Base-by-base conservation (phyloP, 2,113 vertebrate species). In the Raja brachyura region DNA sequence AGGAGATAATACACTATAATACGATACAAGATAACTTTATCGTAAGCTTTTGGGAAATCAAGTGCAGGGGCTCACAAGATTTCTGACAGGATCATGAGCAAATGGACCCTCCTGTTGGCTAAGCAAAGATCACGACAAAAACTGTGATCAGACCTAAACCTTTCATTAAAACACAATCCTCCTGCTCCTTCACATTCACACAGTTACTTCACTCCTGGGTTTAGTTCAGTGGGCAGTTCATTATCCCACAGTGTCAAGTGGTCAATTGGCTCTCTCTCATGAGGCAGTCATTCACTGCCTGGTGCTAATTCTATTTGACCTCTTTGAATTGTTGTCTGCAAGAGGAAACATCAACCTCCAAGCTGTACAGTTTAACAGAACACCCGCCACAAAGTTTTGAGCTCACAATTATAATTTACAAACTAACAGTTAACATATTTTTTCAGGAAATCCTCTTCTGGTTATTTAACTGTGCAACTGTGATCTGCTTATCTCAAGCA, bases 221-320 rank as follows among this genome's bases (percentile, higher is more conserved):
- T 63, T 86, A n/a, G n/a, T 61, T 79, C 61, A 66, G 85, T 20
- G 59, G 61, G 5, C 54, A 66, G n/a, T 8, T 3, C 33, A 5
- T 66, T 16, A 66, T 66, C 63, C 1, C 56, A 59, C 56, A 86
- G 61, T 31, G 61, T 63, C 31, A 68, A 63, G 61, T 33, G 5
- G 59, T 68, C n/a, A 90, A 33, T 14, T 33, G n/a, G 66, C 14
- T 90, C 86, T 63, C 83, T 68, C 28, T n/a, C 16, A 33, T 68
- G 61, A n/a, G 5, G n/a, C 14, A 68, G 86, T 90, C 61, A 90
- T 33, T 68, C 61, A 33, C 86, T 33, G 6, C 5, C 61, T 68
- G 18, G 13, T 90, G 86, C 86, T 90, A 90, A 68, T 68, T 90
- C 63, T 59, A 90, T 88, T 66, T 88, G 25, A 86, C 25, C 83